phyloP scores from a whole-genome alignment of 2,888 invertebrate genomes.

The Erebia palarica region DNA sequence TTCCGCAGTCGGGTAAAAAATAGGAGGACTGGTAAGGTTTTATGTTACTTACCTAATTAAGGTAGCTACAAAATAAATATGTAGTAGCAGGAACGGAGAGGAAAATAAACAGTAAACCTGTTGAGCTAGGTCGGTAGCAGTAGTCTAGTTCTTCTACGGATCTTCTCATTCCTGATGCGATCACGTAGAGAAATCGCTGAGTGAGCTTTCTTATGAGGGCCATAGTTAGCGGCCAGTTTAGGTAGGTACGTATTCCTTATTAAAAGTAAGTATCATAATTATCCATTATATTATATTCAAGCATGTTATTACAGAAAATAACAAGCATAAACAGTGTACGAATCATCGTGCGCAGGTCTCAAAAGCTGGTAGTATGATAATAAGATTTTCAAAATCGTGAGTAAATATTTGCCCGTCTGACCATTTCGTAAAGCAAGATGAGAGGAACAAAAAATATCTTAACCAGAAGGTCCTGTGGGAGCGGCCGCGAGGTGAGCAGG shows the following conservation, averaged over 20 bases:
- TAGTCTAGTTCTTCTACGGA: too few relatives aligned
- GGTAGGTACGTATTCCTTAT: background rate
- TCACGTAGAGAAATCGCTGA: too few relatives aligned
- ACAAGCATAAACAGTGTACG: conserved; percentile 28
- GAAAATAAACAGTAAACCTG: too few relatives aligned
- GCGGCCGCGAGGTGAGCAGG: conserved; percentile 68
- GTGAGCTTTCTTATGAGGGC: too few relatives aligned
- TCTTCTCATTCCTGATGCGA: too few relatives aligned
- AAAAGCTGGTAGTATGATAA: conserved; percentile 65
- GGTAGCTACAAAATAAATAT: too few relatives aligned
- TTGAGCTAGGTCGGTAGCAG: too few relatives aligned
- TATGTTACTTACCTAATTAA: too few relatives aligned
- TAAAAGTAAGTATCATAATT: background rate
- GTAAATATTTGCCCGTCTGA: conserved; percentile 81
- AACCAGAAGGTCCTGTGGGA: conserved; percentile 82
- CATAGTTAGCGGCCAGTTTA: too few relatives aligned
- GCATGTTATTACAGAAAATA: conserved; percentile 3
- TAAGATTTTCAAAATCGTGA: conserved; percentile 79
- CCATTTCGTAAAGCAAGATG: conserved; percentile 73
- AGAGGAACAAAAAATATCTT: conserved; percentile 78
- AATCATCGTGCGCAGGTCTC: conserved; percentile 28
- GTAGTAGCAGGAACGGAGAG: too few relatives aligned
- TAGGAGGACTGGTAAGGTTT: too few relatives aligned
- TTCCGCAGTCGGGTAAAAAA: too few relatives aligned
- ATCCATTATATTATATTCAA: background rate